Evolutionary conservation across 2,888 invertebrate genomes (phyloP).

Genomic region (Vannuccia rotundouncinata): DNA sequence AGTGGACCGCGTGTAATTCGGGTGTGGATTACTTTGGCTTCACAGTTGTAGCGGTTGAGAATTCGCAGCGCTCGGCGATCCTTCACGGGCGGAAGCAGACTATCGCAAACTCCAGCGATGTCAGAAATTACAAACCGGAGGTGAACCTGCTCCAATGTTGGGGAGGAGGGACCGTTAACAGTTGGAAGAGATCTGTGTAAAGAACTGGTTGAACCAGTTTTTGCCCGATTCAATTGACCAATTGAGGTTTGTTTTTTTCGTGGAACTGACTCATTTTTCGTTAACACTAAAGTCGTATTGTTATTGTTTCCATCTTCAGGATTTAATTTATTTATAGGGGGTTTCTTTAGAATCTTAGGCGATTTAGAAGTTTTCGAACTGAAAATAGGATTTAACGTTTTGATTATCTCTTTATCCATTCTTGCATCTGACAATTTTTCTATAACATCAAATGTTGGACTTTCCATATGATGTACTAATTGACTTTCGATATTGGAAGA

Average conservation of each 20-base stretch:
- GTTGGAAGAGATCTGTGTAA: too few relatives aligned
- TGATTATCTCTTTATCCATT: too few relatives aligned
- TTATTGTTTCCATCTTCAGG: not conserved
- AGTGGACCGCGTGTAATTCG: not conserved
- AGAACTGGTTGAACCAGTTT: too few relatives aligned
- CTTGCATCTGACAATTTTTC: not conserved
- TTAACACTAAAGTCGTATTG: not conserved
- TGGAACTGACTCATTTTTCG: too few relatives aligned
- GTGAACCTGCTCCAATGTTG: not conserved
- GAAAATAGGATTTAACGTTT: too few relatives aligned
- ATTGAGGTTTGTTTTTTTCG: too few relatives aligned
- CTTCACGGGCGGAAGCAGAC: not conserved
- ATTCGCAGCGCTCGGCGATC: not conserved
- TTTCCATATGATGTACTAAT: not conserved
- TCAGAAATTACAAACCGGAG: not conserved
- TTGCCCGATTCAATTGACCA: too few relatives aligned
- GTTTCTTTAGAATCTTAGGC: not conserved
- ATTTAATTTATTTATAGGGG: not conserved
- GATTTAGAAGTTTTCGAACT: not conserved
- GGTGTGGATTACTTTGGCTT: not conserved
- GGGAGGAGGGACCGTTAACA: too few relatives aligned
- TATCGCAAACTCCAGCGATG: not conserved
- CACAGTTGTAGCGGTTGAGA: not conserved
- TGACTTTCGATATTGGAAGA: not conserved
- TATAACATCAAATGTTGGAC: not conserved